A percentile compares a stretch with the other conserved stretches of the same genome.
Evolutionary conservation across 2,888 invertebrate species (phyloP).

Genomic region (Altica lythri): DNA sequence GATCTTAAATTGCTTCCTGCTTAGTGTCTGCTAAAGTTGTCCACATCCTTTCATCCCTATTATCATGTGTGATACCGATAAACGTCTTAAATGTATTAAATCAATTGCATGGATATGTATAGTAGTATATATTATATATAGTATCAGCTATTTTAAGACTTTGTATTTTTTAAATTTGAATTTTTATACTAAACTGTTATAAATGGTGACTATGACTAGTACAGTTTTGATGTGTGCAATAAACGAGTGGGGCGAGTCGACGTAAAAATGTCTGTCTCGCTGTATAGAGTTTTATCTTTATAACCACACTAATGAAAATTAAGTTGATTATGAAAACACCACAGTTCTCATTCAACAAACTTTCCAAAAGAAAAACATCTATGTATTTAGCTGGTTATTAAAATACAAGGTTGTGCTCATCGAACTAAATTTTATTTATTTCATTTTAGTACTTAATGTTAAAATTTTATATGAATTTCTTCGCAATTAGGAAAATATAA

Average conservation of each 20-base stretch:
- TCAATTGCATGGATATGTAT: constrained; percentile 59
- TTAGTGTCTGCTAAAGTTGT: constrained; percentile 48
- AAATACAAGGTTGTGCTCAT: too few species aligned
- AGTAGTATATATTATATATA: constrained; percentile 58
- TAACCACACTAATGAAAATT: constrained; percentile 47
- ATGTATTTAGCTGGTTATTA: too few species aligned
- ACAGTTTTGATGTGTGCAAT: constrained; percentile 59
- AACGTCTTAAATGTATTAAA: constrained; percentile 56
- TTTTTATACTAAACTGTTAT: constrained; percentile 61
- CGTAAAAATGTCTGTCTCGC: constrained; percentile 44
- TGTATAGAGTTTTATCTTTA: constrained; percentile 55
- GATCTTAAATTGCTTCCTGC: constrained; percentile 41
- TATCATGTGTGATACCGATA: constrained; percentile 57
- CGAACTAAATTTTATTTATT: too few species aligned
- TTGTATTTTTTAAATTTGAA: constrained; percentile 61
- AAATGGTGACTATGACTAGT: constrained; percentile 59
- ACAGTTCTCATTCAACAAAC: neutral
- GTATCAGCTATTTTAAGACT: constrained; percentile 60
- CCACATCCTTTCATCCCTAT: constrained; percentile 50
- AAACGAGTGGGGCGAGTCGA: constrained; percentile 48
- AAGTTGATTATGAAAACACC: constrained; percentile 21
- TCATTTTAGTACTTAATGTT: too few species aligned
- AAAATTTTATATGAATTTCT: too few species aligned
- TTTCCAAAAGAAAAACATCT: constrained; percentile 27
- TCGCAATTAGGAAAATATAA: too few species aligned